Conservation (phyloP, 2,113 vertebrate genomes). For the Mellivora capensis region DNA sequence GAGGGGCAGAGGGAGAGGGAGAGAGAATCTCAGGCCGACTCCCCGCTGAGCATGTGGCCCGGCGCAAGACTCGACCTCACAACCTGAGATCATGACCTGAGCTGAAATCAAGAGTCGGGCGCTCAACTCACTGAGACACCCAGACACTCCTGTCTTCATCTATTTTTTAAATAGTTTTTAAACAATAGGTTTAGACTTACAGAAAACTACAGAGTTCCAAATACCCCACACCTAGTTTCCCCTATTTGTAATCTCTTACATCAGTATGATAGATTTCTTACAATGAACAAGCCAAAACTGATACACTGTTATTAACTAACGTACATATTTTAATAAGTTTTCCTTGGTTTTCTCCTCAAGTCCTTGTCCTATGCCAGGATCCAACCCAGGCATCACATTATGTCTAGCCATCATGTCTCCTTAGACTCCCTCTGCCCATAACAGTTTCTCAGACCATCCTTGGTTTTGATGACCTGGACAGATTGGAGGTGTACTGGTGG, state of each 20-base stretch:
- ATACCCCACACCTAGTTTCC: background rate
- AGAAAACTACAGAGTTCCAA: background rate
- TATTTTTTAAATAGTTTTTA: background rate
- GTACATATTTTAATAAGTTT: background rate
- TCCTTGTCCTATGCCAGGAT: background rate
- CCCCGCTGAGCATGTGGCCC: background rate
- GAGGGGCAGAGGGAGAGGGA: background rate
- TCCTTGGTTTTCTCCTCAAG: background rate
- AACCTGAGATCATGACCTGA: background rate
- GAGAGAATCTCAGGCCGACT: background rate
- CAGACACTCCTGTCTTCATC: background rate
- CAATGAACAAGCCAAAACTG: background rate
- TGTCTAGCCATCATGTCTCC: background rate
- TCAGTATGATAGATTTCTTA: background rate
- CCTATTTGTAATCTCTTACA: background rate
- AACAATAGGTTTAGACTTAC: background rate
- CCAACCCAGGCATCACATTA: background rate
- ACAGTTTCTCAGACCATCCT: background rate
- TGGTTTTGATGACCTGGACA: background rate
- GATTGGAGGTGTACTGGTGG: background rate
- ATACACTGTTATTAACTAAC: background rate
- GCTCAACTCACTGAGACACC: background rate
- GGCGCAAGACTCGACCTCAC: fast-evolving
- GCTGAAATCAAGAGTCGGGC: background rate
- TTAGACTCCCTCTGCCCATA: background rate